phyloP scores from a whole-genome alignment of 2,113 vertebrate genomes.

The Alces alces region DNA sequence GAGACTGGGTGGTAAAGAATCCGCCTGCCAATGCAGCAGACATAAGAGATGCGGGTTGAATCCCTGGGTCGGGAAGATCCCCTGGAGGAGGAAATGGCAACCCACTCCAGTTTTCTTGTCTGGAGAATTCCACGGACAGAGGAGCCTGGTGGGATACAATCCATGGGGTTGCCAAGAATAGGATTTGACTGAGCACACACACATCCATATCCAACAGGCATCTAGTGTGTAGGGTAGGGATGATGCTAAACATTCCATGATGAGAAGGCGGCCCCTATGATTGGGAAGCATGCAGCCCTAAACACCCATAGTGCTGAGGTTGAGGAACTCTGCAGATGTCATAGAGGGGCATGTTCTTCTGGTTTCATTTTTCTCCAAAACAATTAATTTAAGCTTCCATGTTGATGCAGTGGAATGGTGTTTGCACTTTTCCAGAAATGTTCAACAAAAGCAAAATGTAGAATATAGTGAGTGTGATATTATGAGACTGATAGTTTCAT shows the following conservation, averaged over 20 bases:
- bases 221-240: not conserved
- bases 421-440: not conserved
- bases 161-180: not conserved
- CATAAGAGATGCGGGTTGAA: not conserved
- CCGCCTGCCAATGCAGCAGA: not conserved
- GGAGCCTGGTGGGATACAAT: not conserved
- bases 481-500: not conserved
- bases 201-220: not conserved
- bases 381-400: not conserved
- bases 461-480: not conserved
- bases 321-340: not conserved
- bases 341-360: accelerated
- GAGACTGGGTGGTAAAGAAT: not conserved
- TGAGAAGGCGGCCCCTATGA: too few relatives aligned
- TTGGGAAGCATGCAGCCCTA: not conserved
- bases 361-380: not conserved
- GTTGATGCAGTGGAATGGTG: not conserved
- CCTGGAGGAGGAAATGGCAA: not conserved
- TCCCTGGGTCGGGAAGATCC: not conserved
- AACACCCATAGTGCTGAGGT: accelerated
- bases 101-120: not conserved
- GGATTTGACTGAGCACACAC: not conserved
- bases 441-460: not conserved
- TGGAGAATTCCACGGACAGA: not conserved
- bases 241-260: too few relatives aligned